Base-by-base conservation (phyloP, 2,888 invertebrate species). In the Neocrepidodera transversa region DNA sequence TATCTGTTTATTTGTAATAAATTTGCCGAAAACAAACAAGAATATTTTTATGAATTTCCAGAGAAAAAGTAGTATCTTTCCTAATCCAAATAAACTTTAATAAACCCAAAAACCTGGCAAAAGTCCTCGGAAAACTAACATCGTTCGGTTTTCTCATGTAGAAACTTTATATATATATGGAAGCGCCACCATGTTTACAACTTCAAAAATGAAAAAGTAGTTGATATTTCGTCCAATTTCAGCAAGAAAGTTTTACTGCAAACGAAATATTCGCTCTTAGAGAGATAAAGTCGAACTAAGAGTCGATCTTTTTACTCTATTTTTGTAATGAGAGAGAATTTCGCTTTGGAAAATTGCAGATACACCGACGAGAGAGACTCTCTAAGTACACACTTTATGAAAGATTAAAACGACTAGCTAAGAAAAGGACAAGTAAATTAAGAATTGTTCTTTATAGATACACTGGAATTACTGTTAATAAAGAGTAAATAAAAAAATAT, bases 161-260 rank as follows among this genome's bases (percentile, higher is more conserved):
- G 11, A 32, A 32, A 32, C 32, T 32, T 32, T 32, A 32, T 28
- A 28, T 28, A 10, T 13, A 42, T 40, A 17, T 26, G 45, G 26
- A 26, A 45, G 23, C 45, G 26, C 45, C 45, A 14, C 45, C 28
- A 45, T 45, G 45, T 45, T 45, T 45, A 45, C 45, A 45, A 45
- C 45, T 51, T 40, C 26, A 51, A 51, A 36, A 20, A 38, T 38
- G 38, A 51, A 51, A 45, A 45, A 45, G 45, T 45, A 23, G 18
- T 32, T 48, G 30, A 48, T 48, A 48, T 48, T 48, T 48, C 48
- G 35, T 48, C 35, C 30, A 48, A 48, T 35, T 48, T 48, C 48
- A 48, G 48, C 35, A 48, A 48, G 32, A 48, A 48, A 48, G 32
- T 48, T 48, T 48, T 48, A 48, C 48, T 48, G 35, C 48, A 48